These are phyloP conservation scores for Dendrolimus pini DNA, from an alignment of 2,888 invertebrate genomes.

Conservation along the genomic window DNA sequence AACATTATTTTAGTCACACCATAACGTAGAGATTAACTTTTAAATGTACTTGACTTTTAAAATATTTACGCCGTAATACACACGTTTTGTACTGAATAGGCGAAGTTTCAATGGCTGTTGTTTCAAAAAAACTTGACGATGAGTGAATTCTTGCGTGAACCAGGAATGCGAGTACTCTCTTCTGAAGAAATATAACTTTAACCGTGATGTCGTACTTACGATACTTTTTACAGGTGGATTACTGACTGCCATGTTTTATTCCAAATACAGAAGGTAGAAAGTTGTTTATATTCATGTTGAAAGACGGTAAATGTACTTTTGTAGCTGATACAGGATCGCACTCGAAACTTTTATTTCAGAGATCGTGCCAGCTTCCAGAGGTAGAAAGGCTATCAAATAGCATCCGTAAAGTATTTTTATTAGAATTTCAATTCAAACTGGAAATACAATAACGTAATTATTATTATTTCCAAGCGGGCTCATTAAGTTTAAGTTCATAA, in stretches of 20 bases:
- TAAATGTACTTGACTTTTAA: not conserved
- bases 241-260: constrained; percentile 14
- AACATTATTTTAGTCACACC: too few species aligned
- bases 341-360: constrained; percentile 50
- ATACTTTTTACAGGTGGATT: not conserved
- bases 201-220: constrained; percentile 12
- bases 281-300: constrained; percentile 14
- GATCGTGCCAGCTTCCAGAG: constrained; percentile 23
- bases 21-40: not conserved
- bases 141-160: constrained; percentile 48
- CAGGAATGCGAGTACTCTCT: constrained; percentile 40
- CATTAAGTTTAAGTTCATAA: too few species aligned
- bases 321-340: constrained; percentile 36
- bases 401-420: constrained; percentile 27
- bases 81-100: constrained; percentile 26
- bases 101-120: constrained; percentile 46
- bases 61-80: constrained; percentile 11
- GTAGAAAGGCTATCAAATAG: constrained; percentile 26
- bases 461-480: too few species aligned
- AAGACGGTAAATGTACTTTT: constrained; percentile 18
- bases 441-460: not conserved
- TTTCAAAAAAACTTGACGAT: constrained; percentile 42
- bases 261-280: constrained; percentile 24
- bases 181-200: constrained; percentile 35
- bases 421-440: constrained; percentile 18